A percentile compares a stretch with the other conserved stretches of the same genome.
Evolutionary conservation across 2,113 vertebrate species (phyloP).

Genomic region (Oreochromis aureus): DNA sequence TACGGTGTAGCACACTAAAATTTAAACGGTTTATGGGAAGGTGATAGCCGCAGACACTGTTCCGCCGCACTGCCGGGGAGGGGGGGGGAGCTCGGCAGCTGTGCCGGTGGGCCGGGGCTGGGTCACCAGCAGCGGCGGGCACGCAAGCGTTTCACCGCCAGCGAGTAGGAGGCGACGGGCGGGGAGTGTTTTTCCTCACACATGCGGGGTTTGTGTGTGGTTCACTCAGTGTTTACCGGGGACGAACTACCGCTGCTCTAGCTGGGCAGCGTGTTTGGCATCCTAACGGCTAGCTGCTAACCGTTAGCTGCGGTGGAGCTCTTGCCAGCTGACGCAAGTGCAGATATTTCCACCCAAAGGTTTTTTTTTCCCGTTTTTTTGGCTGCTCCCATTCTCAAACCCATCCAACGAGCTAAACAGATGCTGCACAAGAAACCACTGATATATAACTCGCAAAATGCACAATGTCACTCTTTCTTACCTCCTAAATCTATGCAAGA

Average conservation of each 20-base stretch:
- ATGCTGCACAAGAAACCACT: slow-evolving; percentile 18
- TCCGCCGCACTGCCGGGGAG: neutral
- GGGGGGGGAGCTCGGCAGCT: neutral
- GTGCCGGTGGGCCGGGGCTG: slow-evolving; percentile 18
- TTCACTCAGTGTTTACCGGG: neutral
- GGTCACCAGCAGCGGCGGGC: slow-evolving; percentile 2
- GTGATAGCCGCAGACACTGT: neutral
- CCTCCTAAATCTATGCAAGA: slow-evolving; percentile 66
- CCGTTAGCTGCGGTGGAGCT: slow-evolving; percentile 39
- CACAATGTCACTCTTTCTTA: slow-evolving; percentile 41
- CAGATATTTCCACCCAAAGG: slow-evolving; percentile 62
- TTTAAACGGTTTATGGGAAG: neutral
- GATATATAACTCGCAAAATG: slow-evolving; percentile 1
- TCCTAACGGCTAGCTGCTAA: slow-evolving; percentile 12
- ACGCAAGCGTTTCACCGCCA: neutral
- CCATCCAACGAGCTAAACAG: slow-evolving; percentile 22
- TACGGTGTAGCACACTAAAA: neutral
- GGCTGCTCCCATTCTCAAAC: slow-evolving; percentile 46
- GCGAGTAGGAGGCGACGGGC: neutral
- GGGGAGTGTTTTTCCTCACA: neutral
- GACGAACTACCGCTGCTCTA: neutral
- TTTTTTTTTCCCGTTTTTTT: neutral
- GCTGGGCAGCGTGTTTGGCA: neutral
- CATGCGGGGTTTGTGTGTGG: neutral
- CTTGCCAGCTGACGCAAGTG: slow-evolving; percentile 68